Percentiles rank a stretch among this genome's conserved stretches.
These are phyloP conservation scores for Nephrotoma appendiculata DNA, from an alignment of 2,888 invertebrate species.

Conservation along the genomic window DNA sequence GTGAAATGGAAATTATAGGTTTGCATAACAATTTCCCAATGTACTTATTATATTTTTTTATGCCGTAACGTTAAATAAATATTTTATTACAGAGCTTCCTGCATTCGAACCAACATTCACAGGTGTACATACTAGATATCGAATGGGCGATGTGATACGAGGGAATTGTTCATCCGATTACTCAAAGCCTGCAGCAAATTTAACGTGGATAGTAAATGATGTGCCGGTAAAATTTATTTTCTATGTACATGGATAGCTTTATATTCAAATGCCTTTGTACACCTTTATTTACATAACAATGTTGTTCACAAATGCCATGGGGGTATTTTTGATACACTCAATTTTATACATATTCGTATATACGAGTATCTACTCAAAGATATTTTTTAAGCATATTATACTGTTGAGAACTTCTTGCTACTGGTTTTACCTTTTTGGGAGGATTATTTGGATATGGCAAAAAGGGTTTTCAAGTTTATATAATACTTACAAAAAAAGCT, in stretches of 20 bases:
- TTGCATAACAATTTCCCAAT: constrained; percentile 11
- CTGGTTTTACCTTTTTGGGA: not conserved
- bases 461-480: not conserved
- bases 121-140: constrained; percentile 38
- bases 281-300: not conserved
- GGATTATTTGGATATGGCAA: not conserved
- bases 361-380: not conserved
- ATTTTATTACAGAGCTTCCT: constrained; percentile 32
- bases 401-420: not conserved
- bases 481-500: not conserved
- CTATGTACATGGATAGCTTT: not conserved
- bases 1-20: constrained; percentile 32
- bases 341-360: not conserved
- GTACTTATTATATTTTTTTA: constrained; percentile 5
- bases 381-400: not conserved
- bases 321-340: not conserved
- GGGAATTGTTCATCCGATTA: constrained; percentile 40
- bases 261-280: not conserved
- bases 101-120: constrained; percentile 36
- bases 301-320: not conserved
- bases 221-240: constrained; percentile 25
- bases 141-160: constrained; percentile 35
- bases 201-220: constrained; percentile 43
- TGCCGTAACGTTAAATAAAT: not conserved
- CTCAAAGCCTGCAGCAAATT: constrained; percentile 40